Base-by-base conservation (phyloP, 2,797 vertebrate genomes). In the Spheniscus humboldti region DNA sequence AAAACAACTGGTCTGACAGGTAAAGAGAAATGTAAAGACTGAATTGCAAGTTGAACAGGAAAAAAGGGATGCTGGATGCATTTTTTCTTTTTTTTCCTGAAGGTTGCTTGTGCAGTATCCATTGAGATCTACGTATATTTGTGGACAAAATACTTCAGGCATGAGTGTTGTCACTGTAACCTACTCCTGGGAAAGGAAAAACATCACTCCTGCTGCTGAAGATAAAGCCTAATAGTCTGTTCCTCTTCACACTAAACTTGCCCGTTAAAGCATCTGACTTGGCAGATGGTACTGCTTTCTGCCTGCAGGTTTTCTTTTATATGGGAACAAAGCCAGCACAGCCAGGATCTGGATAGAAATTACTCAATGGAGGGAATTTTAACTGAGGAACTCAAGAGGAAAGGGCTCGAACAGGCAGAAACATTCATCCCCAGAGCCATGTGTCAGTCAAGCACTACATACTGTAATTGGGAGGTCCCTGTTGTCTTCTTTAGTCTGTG, bases 331-430 rank as follows among this genome's bases (percentile, higher is more conserved):
- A 96, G 92, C 76, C 90, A 95, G 80, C 88, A 68, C 88, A 93
- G 94, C 82, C 94, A 88, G 92, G 68, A 53, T 94, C 84, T 92
- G 94, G 94, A 69, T 77, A 83, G 79, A 88, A 95, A 71, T 94
- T 95, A 86, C 73, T 95, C 89, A 96, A 52, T 90, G 78, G 92
- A 94, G 94, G 95, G 93, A 94, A 92, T 94, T 96, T 94, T 92
- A 88, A 82, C 94, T 57, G 62, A 88, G 81, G 64, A 90, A 90
- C 85, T 96, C 87, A n/a, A 85, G 85, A 92, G 81, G 83, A 97
- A 95, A 92, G 71, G 80, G 45, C 67, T 95, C 10, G 6, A 90
- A 83, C 52, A 62, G 78, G 64, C 76, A 95, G 86, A 95, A 96
- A 93, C 41, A 30, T 89, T 90, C 75, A 74, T 83, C 73, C 47